phyloP scores from a whole-genome alignment of 2,797 vertebrate species.

The Eulemur rubriventer region DNA sequence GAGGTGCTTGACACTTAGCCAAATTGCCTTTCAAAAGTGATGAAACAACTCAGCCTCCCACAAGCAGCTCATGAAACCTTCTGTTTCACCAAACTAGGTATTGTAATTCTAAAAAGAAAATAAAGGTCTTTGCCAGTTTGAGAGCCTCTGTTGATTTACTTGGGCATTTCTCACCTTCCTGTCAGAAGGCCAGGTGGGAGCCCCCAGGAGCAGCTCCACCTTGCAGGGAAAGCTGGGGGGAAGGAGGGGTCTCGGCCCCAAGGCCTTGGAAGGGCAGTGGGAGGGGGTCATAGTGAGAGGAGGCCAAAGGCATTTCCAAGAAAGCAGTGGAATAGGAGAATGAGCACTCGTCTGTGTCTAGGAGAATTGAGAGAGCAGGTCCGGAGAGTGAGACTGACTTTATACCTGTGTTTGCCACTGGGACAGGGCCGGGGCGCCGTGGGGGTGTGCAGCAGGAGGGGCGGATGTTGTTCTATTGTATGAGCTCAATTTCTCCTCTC shows the following conservation, averaged over 20 bases:
- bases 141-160: not conserved
- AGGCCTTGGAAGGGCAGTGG: not conserved
- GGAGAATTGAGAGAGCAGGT: not conserved
- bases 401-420: not conserved
- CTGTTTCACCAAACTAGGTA: not conserved
- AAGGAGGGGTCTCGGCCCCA: not conserved
- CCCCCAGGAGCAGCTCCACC: not conserved
- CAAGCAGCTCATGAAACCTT: not conserved
- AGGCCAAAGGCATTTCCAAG: not conserved
- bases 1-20: not conserved
- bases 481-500: not conserved
- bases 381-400: not conserved
- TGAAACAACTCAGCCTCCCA: not conserved
- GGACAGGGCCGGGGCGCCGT: not conserved
- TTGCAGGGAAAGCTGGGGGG: not conserved
- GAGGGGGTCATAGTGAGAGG: not conserved
- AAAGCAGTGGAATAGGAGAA: not conserved
- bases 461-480: not conserved
- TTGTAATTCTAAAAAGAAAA: conserved; percentile 28
- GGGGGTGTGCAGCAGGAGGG: accelerated
- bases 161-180: not conserved
- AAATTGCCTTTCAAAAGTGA: not conserved
- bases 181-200: not conserved
- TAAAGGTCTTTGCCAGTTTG: not conserved
- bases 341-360: not conserved